Percentiles rank a stretch among this genome's conserved stretches.
Conservation (phyloP, 2,797 vertebrate genomes). For the Neosilurus hyrtlii region DNA sequence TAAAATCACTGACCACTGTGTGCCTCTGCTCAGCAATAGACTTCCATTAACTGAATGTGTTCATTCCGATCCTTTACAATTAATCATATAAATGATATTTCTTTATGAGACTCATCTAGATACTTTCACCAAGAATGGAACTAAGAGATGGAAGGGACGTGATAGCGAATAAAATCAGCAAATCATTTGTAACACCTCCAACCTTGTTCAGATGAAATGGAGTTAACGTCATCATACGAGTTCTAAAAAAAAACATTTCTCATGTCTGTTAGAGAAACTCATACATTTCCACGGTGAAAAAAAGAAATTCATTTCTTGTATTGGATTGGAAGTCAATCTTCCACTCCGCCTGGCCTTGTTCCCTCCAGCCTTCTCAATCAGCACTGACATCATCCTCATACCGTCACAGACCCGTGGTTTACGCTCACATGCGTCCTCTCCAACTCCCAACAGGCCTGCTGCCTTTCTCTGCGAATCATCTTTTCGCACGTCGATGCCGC, state of each 20-base stretch:
- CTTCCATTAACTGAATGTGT: background rate
- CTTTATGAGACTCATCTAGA: background rate
- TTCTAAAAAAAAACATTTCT: slow-evolving; percentile 16
- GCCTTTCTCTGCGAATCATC: slow-evolving; percentile 43
- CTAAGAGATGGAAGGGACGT: background rate
- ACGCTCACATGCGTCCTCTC: slow-evolving; percentile 36
- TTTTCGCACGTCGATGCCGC: slow-evolving; percentile 42
- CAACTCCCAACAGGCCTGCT: slow-evolving; percentile 43
- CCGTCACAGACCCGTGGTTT: slow-evolving; percentile 42
- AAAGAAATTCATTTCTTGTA: slow-evolving; percentile 11
- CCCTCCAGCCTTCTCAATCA: slow-evolving; percentile 37
- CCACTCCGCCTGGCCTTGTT: slow-evolving; percentile 17
- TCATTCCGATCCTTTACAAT: background rate
- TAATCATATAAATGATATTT: background rate
- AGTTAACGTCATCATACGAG: background rate
- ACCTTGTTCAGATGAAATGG: slow-evolving; percentile 7
- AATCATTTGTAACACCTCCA: background rate
- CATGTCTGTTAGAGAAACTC: slow-evolving; percentile 23
- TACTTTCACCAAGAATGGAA: background rate
- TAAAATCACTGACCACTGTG: background rate
- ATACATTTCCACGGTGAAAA: slow-evolving; percentile 1
- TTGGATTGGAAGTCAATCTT: slow-evolving; percentile 24
- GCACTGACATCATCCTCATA: slow-evolving; percentile 48
- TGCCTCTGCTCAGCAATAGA: background rate
- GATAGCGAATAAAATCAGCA: slow-evolving; percentile 1